A percentile compares a stretch with the other conserved stretches of the same genome.
Conservation (phyloP, 2,797 vertebrate species). For the Poeciliopsis paucimaculata region DNA sequence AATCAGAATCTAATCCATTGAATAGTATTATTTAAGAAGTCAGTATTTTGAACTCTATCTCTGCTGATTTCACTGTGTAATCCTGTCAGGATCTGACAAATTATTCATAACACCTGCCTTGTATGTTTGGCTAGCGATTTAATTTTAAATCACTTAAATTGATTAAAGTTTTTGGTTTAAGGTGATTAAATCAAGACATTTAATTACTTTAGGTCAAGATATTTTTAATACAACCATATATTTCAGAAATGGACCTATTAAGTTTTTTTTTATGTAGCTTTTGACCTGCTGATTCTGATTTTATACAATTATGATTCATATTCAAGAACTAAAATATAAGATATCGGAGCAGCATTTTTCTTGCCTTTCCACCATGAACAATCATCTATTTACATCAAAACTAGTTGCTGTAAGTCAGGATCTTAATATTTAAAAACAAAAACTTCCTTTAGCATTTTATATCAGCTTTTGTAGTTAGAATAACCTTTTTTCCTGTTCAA, state of each 20-base stretch:
- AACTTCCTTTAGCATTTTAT: background rate
- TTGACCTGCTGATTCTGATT: background rate
- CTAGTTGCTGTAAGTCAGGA: background rate
- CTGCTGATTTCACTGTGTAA: background rate
- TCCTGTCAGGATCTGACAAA: background rate
- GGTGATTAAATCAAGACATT: background rate
- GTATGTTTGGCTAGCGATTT: background rate
- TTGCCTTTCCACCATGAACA: background rate
- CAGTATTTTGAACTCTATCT: background rate
- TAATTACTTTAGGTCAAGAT: background rate
- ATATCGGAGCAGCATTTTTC: background rate
- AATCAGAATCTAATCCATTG: background rate
- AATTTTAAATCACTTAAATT: no score
- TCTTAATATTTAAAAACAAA: background rate
- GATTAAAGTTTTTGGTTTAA: background rate
- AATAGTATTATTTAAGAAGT: background rate
- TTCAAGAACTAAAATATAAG: background rate
- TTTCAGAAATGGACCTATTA: background rate
- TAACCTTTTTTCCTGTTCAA: background rate
- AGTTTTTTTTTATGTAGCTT: background rate
- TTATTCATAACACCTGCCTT: background rate
- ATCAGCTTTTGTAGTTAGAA: background rate
- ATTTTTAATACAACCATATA: background rate
- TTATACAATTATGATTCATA: background rate
- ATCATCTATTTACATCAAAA: background rate